phyloP scores from a whole-genome alignment of 2,888 invertebrate species.

The Nebria brevicollis region DNA sequence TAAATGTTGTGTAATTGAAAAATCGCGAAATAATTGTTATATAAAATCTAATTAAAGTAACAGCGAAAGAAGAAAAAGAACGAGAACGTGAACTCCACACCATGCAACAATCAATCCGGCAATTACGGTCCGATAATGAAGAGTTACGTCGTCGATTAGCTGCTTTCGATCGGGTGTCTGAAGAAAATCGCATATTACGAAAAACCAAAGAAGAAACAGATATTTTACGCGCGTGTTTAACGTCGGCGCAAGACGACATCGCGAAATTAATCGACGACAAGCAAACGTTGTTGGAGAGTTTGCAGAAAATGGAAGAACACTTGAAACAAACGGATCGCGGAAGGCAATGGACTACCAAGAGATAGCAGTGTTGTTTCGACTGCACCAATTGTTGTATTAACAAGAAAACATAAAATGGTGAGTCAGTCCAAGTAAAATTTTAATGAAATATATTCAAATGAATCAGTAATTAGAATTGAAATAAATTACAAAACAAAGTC shows the following conservation, averaged over 20 bases:
- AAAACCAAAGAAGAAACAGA: conserved; percentile 70
- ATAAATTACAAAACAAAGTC: background rate
- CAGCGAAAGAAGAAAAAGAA: conserved; percentile 55
- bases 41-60: background rate
- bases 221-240: conserved; percentile 69
- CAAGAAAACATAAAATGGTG: conserved; percentile 59
- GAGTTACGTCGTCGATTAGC: conserved; percentile 70
- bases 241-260: conserved; percentile 80
- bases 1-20: background rate
- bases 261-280: conserved; percentile 78
- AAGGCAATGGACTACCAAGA: conserved; percentile 67
- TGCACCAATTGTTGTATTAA: conserved; percentile 75
- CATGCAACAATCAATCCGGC: conserved; percentile 65
- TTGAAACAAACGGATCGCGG: conserved; percentile 57
- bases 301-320: conserved; percentile 73
- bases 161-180: conserved; percentile 69
- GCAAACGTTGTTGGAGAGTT: conserved; percentile 74
- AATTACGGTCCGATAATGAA: conserved; percentile 71
- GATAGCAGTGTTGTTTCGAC: conserved; percentile 78
- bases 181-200: conserved; percentile 67
- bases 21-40: background rate
- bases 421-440: conserved; percentile 36
- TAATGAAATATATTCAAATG: background rate
- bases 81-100: conserved; percentile 64
- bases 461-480: background rate